phyloP scores from a whole-genome alignment of 2,797 vertebrate genomes.

The Thripadectes ignobilis region DNA sequence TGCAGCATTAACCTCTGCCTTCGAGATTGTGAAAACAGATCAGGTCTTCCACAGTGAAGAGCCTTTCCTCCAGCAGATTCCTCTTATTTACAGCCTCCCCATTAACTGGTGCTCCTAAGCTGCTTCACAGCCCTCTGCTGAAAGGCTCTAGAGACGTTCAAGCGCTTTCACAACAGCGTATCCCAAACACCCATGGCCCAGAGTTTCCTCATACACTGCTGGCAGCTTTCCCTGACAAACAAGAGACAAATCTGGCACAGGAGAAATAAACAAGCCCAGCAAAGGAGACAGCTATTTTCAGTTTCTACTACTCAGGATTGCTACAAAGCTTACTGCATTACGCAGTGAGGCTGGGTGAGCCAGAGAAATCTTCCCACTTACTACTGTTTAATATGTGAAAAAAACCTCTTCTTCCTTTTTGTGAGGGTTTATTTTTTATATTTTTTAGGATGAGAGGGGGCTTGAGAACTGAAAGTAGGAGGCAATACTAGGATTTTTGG shows the following conservation, averaged over 20 bases:
- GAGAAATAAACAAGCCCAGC: background rate
- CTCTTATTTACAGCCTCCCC: background rate
- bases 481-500: background rate
- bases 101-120: background rate
- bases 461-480: background rate
- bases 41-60: background rate
- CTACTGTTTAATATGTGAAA: background rate
- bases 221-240: constrained; percentile 12
- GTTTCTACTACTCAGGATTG: background rate
- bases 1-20: background rate
- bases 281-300: background rate
- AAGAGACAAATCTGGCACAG: background rate
- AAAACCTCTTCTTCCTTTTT: background rate
- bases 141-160: background rate
- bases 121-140: background rate
- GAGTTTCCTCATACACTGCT: background rate
- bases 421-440: background rate
- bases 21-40: background rate
- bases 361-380: background rate
- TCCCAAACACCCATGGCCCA: background rate
- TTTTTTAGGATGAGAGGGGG: background rate
- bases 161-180: background rate
- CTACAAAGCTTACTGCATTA: background rate
- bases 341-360: background rate
- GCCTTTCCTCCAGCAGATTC: background rate